Evolutionary conservation across 1,140 invertebrate species (phyloP), one percentile per base, ranked within the genome.

Genomic region (Neelides sp.): DNA sequence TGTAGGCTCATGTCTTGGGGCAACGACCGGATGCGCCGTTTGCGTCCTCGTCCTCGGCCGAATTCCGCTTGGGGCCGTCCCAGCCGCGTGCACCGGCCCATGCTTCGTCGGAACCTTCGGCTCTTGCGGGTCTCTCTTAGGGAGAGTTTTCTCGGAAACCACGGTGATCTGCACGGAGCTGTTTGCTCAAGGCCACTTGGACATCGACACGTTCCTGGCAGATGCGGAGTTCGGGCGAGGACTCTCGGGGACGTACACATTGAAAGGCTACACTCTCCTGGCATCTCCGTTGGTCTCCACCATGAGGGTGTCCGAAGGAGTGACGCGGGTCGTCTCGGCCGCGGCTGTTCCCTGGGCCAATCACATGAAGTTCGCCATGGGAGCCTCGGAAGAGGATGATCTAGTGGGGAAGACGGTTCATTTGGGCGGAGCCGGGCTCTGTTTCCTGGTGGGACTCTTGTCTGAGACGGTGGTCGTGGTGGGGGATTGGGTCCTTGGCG

Each of bases 121-220:
- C 10, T 47, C 48, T 30, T 61, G 59, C 37, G 59, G 59, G 0
- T 40, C 47, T 12, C 30, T 61, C 10, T 34, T 61, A 7, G 59
- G 59, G 20, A 42, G 59, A 42, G 54, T 52, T 0, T 61, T 61
- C 26, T 52, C 59, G 0, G 59, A 61, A 48, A 61, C 59, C 1
- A 61, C 59, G 1, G 53, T 61, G n/a, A 57, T 61, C 32, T 61
- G 59, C 24, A 61, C 59, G 10, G 59, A 61, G 26, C 35, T 61
- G 0, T 61, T 61, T 36, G 34, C 35, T 37, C 59, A 61, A 46
- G 59, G 59, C 4, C 30, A 34, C 40, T 32, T 61, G 3, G 59
- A 61, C 27, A 26, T 46, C 3, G 55, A 57, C 10, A 61, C 59
- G 1, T 61, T 61, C 40, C 20, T 61, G 1, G 55, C 52, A 3